These are phyloP conservation scores for Volucella inanis DNA, from an alignment of 2,888 invertebrate genomes.

Conservation along the genomic window DNA sequence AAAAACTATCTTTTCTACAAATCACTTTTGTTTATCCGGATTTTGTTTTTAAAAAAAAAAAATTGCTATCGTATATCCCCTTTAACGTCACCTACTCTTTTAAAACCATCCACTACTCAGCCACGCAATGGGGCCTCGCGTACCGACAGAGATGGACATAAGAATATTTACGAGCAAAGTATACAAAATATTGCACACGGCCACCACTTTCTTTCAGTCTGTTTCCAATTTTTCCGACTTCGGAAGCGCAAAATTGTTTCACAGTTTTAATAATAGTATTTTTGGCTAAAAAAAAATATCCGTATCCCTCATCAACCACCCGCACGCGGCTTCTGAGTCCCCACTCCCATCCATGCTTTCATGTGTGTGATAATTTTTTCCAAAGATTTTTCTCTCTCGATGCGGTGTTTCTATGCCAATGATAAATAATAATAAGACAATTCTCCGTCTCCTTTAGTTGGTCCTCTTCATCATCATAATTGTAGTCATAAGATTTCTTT, in stretches of 20 bases:
- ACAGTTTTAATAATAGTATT: slow-evolving; percentile 72
- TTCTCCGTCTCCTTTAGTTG: slow-evolving; percentile 36
- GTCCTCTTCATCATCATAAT: slow-evolving; percentile 18
- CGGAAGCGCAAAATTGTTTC: slow-evolving; percentile 69
- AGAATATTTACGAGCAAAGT: slow-evolving; percentile 76
- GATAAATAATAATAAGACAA: slow-evolving; percentile 62
- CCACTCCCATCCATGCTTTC: slow-evolving; percentile 25
- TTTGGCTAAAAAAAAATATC: slow-evolving; percentile 55
- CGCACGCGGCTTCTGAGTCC: not conserved
- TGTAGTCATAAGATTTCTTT: slow-evolving; percentile 19
- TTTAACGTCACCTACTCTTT: not conserved
- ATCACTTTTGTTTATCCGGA: slow-evolving; percentile 42
- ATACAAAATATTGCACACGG: slow-evolving; percentile 83
- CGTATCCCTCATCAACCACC: slow-evolving; percentile 4
- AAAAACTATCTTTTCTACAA: slow-evolving; percentile 3
- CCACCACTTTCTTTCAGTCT: slow-evolving; percentile 76
- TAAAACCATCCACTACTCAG: slow-evolving; percentile 13
- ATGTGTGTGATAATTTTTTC: slow-evolving; percentile 48
- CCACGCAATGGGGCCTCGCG: slow-evolving; percentile 33
- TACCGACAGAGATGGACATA: slow-evolving; percentile 45
- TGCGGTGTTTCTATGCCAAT: slow-evolving; percentile 43
- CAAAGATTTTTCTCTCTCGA: slow-evolving; percentile 37
- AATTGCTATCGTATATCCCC: slow-evolving; percentile 12
- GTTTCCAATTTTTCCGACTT: slow-evolving; percentile 64
- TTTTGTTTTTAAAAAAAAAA: slow-evolving; percentile 2